phyloP scores from a whole-genome alignment of 2,113 vertebrate genomes.

The Malurus melanocephalus region DNA sequence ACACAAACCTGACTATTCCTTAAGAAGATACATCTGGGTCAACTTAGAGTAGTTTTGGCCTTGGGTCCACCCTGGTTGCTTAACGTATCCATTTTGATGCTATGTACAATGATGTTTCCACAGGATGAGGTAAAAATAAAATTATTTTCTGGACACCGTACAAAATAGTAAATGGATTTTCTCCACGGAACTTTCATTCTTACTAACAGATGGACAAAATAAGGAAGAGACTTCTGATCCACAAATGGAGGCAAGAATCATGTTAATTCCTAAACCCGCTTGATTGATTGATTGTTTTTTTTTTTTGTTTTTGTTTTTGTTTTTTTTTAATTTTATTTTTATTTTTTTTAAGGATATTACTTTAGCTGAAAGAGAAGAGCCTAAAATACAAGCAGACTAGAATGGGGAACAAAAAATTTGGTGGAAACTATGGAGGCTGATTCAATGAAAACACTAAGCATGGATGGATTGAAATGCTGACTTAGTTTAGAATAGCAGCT shows the following conservation, averaged over 20 bases:
- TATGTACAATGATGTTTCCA: not conserved
- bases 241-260: not conserved
- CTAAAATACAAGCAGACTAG: not conserved
- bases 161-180: not conserved
- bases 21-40: not conserved
- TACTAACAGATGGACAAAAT: not conserved
- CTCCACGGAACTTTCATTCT: not conserved
- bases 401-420: not conserved
- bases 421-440: not conserved
- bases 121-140: not conserved
- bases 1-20: not conserved
- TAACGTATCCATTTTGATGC: not conserved
- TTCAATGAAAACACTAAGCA: not conserved
- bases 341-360: not conserved
- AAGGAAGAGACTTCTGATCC: not conserved
- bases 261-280: not conserved
- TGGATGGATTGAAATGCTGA: not conserved
- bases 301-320: not conserved
- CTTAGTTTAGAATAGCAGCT: not conserved
- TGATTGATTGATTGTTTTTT: not conserved
- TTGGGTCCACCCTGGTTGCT: not conserved
- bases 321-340: too few relatives aligned
- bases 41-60: not conserved
- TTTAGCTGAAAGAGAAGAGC: not conserved
- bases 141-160: not conserved